These are phyloP conservation scores for Melitaea cinxia DNA, from an alignment of 1,140 invertebrate genomes.

Conservation along the genomic window DNA sequence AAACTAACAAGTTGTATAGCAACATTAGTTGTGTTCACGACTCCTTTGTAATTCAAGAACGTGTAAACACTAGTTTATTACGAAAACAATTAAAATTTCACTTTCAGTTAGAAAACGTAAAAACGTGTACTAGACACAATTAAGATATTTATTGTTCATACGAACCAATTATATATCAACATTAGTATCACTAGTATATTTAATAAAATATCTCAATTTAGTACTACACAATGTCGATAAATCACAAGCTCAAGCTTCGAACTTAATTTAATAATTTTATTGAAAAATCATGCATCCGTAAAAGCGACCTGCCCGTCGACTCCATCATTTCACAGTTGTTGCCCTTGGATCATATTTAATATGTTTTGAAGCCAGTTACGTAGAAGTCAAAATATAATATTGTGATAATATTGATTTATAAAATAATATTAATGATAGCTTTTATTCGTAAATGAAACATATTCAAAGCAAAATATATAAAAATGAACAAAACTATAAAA, in stretches of 20 bases:
- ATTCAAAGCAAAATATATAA: background rate
- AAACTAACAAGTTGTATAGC: no score
- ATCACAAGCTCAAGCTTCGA: background rate
- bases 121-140: no score
- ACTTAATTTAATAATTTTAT: conserved; percentile 30
- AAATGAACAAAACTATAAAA: no score
- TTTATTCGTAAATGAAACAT: background rate
- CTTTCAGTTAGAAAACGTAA: no score
- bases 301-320: conserved; percentile 26
- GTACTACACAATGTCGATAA: background rate
- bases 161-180: no score
- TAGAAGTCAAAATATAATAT: background rate
- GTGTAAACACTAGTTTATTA: no score
- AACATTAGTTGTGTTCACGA: no score
- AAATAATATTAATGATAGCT: background rate
- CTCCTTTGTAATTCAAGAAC: no score
- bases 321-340: conserved; percentile 33
- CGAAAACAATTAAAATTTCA: no score
- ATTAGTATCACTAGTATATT: no score
- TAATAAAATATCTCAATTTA: background rate
- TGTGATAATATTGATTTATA: background rate
- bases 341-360: conserved; percentile 12
- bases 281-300: conserved; percentile 26
- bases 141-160: no score
- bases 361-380: background rate